These are phyloP conservation scores for Aricia agestis DNA, from an alignment of 1,140 invertebrate genomes.

Conservation along the genomic window DNA sequence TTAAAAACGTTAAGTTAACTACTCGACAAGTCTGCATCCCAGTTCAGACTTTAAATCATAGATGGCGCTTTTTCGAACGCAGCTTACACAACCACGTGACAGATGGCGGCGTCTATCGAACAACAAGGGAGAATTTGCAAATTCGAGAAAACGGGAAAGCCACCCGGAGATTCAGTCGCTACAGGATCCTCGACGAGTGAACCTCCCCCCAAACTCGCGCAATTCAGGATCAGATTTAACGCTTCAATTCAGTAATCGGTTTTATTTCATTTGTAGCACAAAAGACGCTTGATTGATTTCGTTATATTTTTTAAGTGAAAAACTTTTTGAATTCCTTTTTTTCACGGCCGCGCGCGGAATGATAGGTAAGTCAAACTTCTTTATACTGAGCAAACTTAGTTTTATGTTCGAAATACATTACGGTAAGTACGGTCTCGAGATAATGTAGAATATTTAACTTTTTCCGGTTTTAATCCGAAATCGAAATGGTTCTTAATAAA, in stretches of 20 bases:
- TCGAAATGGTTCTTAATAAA: too few relatives aligned
- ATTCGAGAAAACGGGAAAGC: slow-evolving; percentile 46
- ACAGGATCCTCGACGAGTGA: slow-evolving; percentile 53
- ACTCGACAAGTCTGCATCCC: neutral
- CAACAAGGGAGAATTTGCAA: slow-evolving; percentile 7
- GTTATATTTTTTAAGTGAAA: slow-evolving; percentile 14
- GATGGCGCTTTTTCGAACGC: neutral
- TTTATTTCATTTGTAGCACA: neutral
- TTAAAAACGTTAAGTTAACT: neutral
- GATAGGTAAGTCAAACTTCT: slow-evolving; percentile 60
- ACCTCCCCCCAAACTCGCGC: slow-evolving; percentile 34
- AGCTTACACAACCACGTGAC: neutral
- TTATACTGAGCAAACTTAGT: slow-evolving; percentile 18
- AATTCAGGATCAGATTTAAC: slow-evolving; percentile 23
- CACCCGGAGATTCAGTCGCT: slow-evolving; percentile 63
- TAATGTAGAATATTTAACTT: neutral
- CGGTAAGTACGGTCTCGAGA: neutral
- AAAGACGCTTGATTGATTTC: neutral
- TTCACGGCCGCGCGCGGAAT: slow-evolving; percentile 48
- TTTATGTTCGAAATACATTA: neutral
- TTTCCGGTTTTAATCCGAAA: too few relatives aligned
- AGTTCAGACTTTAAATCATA: neutral
- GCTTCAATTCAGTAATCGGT: neutral
- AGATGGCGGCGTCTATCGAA: slow-evolving; percentile 2
- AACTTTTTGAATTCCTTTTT: slow-evolving; percentile 57